Evolutionary conservation across 2,888 invertebrate species (phyloP).

Genomic region (Scaptomyza flava): DNA sequence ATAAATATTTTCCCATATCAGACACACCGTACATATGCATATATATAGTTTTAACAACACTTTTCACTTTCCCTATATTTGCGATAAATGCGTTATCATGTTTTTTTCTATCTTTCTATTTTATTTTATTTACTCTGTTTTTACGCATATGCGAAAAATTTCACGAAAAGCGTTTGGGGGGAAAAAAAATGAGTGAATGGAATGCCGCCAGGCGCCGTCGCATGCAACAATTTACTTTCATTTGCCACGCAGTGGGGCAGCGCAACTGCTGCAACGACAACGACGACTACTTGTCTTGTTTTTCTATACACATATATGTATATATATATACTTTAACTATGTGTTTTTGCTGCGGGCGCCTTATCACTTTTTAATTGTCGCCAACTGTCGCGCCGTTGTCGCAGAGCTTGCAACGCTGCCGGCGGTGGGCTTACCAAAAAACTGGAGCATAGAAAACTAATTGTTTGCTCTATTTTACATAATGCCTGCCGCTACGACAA

Average conservation of each 20-base stretch:
- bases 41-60: constrained; percentile 25
- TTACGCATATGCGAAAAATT: constrained; percentile 70
- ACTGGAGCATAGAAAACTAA: constrained; percentile 84
- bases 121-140: constrained; percentile 19
- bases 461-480: constrained; percentile 82
- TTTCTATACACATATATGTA: background rate
- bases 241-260: constrained; percentile 43
- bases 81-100: constrained; percentile 77
- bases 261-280: too few relatives aligned
- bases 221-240: constrained; percentile 78
- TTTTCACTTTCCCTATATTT: constrained; percentile 75
- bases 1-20: constrained; percentile 4
- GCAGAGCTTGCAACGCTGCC: constrained; percentile 11
- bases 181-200: constrained; percentile 66
- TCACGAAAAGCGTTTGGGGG: constrained; percentile 43
- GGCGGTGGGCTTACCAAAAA: constrained; percentile 38
- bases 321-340: background rate
- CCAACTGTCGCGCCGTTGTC: constrained; percentile 46
- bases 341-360: constrained; percentile 58
- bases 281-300: constrained; percentile 11
- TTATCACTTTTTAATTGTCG: constrained; percentile 75
- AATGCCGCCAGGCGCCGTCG: constrained; percentile 64
- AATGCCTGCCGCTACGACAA: constrained; percentile 58
- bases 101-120: constrained; percentile 11
- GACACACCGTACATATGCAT: constrained; percentile 30